phyloP scores from a whole-genome alignment of 1,140 invertebrate genomes.

The Phocides pigmalion region DNA sequence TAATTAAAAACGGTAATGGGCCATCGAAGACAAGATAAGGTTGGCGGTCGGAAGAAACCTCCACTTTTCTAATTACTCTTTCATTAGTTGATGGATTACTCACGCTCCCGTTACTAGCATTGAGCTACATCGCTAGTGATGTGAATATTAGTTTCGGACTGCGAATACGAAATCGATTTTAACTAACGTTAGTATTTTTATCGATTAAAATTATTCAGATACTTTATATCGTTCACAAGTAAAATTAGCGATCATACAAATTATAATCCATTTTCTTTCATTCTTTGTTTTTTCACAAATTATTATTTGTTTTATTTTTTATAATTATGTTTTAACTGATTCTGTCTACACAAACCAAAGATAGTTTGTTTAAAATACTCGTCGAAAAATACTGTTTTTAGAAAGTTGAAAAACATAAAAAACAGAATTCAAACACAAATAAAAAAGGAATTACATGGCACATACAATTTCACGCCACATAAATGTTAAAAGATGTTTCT shows the following conservation, averaged over 20 bases:
- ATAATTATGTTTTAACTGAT: no score
- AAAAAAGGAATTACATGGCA: neutral
- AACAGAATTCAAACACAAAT: neutral
- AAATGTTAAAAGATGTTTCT: neutral
- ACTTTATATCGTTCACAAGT: no score
- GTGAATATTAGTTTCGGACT: conserved; percentile 21
- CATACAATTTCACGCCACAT: neutral
- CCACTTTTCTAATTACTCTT: conserved; percentile 80
- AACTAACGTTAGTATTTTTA: neutral
- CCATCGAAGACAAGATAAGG: conserved; percentile 81
- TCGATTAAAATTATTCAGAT: no score
- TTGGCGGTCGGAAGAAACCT: conserved; percentile 72
- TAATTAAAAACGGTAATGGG: conserved; percentile 77
- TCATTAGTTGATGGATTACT: conserved; percentile 80
- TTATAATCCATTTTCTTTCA: no score
- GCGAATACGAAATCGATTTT: conserved; percentile 18
- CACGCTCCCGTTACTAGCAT: conserved; percentile 41
- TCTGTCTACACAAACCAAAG: no score
- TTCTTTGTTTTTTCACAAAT: no score
- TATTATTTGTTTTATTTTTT: no score
- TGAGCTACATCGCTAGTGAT: conserved; percentile 32
- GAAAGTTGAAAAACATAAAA: no score
- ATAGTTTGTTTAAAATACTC: no score
- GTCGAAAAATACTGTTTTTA: no score
- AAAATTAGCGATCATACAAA: no score